phyloP scores from a whole-genome alignment of 2,797 vertebrate species.

The Halcyon smyrnensis region DNA sequence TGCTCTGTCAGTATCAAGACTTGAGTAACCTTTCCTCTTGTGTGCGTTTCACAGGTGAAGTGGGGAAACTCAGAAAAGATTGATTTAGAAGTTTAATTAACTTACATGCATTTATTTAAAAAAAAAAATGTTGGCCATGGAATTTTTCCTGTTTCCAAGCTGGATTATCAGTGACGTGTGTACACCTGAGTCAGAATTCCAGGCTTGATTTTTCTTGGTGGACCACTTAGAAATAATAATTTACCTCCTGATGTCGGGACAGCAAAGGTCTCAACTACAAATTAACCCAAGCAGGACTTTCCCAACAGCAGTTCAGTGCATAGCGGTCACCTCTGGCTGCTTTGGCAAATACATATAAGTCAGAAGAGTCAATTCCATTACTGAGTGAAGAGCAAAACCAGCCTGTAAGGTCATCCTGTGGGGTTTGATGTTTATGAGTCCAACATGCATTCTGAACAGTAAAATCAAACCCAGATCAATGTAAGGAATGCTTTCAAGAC shows the following conservation, averaged over 20 bases:
- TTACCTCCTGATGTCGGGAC: neutral
- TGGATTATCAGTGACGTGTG: neutral
- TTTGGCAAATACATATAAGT: fast-evolving
- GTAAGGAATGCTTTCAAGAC: too few relatives aligned
- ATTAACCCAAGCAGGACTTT: too few relatives aligned
- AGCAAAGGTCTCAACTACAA: neutral
- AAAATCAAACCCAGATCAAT: too few relatives aligned
- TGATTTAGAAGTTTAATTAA: neutral
- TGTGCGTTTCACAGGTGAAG: neutral
- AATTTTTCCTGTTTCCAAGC: neutral
- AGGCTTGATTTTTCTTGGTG: neutral
- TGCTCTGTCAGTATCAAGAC: neutral
- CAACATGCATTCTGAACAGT: too few relatives aligned
- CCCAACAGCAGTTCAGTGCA: neutral
- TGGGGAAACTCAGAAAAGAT: neutral
- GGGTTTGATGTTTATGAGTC: too few relatives aligned
- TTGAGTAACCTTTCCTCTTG: neutral
- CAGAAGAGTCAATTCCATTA: neutral
- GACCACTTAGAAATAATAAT: neutral
- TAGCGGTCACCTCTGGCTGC: neutral
- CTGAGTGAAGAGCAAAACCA: too few relatives aligned
- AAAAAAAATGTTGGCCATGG: too few relatives aligned
- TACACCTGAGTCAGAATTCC: neutral
- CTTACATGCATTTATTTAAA: neutral
- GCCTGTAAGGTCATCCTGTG: too few relatives aligned